Base-by-base conservation (phyloP, 2,113 vertebrate genomes). In the Corythornis madagascariensis region DNA sequence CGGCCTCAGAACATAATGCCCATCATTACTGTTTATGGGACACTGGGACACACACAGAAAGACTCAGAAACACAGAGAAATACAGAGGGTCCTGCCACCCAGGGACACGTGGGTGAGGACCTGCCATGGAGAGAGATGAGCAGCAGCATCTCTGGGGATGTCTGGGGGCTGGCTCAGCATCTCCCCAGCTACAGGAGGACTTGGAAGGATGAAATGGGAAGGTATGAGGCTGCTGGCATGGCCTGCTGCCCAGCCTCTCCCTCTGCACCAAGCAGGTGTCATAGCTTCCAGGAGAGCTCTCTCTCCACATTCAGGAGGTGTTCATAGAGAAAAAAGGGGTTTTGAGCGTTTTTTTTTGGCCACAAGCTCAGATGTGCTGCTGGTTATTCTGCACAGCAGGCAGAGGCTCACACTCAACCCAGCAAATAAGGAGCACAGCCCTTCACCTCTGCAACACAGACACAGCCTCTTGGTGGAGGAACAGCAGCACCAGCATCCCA, bases 1-100 rank as follows among this genome's bases (percentile, higher is more conserved):
- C 0, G 2, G 26, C 75, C 84, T 88, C 75, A 45, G 70, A 95
- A 85, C 28, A 4, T 45, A 69, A 90, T 3, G 45, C 17, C 80
- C 29, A 3, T 64, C 66, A 3, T 69, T 81, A 52, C 7, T 8
- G 69, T 77, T 93, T 56, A 91, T 40, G 83, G 70, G 86, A 90
- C 11, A 5, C 12, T 19, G 45, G 0, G 0, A 29, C 31, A 11
- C 0, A 8, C 42, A 2, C 3, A 13, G 42, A 60, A 61, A 76
- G 15, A 14, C 16, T 2, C 3, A 2, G 60, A 31, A 84, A 81
- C 2, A 0, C 4, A 9, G 60, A 53, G 33, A 70, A 48, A 55
- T 4, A 7, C 33, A 8, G 65, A 15, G 35, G 29, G 38, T 5
- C 22, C 61, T 50, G 43, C 6, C 75, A 24, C 19, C 11, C 29